Percentiles rank a stretch among this genome's conserved stretches.
Evolutionary conservation across 2,888 invertebrate species (phyloP).

Genomic region (Ochropleura leucogaster): DNA sequence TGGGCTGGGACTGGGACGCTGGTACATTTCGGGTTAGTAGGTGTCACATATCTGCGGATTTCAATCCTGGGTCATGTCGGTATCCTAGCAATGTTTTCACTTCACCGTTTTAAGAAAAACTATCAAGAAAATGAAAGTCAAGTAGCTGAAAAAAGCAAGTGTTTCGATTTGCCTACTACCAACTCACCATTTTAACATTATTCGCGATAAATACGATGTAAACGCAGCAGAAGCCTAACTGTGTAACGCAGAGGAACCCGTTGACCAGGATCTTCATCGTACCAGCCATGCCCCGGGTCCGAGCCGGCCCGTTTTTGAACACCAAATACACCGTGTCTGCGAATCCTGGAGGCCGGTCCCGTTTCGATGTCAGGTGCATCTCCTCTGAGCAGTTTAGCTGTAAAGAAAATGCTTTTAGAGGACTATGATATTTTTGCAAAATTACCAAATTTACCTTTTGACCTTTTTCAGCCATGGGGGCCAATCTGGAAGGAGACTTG

Average conservation of each 20-base stretch:
- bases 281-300: constrained; percentile 91
- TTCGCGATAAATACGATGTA: constrained; percentile 98
- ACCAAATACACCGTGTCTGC: constrained; percentile 96
- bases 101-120: background rate
- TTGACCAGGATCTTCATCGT: constrained; percentile 94
- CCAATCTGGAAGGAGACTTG: background rate
- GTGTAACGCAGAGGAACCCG: constrained; percentile 97
- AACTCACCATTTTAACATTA: constrained; percentile 94
- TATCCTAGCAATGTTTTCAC: background rate
- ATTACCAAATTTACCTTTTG: background rate
- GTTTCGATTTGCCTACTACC: background rate
- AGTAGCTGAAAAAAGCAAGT: background rate
- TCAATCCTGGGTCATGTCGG: background rate
- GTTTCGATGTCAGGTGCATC: constrained; percentile 91
- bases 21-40: background rate
- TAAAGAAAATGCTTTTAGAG: constrained; percentile 61
- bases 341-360: constrained; percentile 92
- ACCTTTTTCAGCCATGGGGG: background rate
- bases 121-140: background rate
- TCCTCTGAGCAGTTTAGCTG: constrained; percentile 93
- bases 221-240: constrained; percentile 99
- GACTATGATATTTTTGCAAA: background rate
- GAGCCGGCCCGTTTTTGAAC: constrained; percentile 94
- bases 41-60: background rate
- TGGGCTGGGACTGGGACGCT: background rate